Conservation (phyloP, 2,113 vertebrate species). For the Desmodus rotundus region DNA sequence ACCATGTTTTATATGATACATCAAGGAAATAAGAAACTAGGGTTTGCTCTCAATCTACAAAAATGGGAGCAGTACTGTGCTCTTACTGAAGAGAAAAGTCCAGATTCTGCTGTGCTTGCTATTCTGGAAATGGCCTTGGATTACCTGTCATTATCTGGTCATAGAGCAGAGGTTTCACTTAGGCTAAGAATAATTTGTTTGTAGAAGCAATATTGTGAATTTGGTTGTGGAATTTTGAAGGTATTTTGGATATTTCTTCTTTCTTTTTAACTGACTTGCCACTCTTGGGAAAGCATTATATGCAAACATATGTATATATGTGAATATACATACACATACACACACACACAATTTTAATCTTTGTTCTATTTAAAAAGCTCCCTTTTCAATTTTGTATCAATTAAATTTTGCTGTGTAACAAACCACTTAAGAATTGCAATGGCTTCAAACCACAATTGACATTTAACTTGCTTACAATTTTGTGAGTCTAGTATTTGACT, state of each 20-base stretch:
- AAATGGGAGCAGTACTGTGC: not conserved
- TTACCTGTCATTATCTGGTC: not conserved
- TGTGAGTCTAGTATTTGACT: not conserved
- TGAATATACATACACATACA: not conserved
- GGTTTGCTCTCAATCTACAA: not conserved
- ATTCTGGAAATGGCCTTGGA: not conserved
- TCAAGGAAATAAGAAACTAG: not conserved
- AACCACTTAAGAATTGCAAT: not conserved
- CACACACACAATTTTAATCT: not conserved
- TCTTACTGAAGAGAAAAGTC: not conserved
- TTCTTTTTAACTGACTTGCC: not conserved
- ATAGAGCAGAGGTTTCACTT: not conserved
- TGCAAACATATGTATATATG: not conserved
- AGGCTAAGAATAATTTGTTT: not conserved
- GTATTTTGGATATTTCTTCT: not conserved
- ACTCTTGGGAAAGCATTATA: not conserved
- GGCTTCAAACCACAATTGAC: not conserved
- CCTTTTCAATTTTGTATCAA: not conserved
- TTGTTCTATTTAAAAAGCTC: not conserved
- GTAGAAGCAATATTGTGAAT: not conserved
- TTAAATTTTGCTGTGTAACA: not conserved
- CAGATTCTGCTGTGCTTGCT: not conserved
- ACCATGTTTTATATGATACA: not conserved
- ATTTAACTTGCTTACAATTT: constrained; percentile 13
- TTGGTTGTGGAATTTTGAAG: not conserved